phyloP scores from a whole-genome alignment of 2,113 vertebrate species.

The Apodemus speciosus region DNA sequence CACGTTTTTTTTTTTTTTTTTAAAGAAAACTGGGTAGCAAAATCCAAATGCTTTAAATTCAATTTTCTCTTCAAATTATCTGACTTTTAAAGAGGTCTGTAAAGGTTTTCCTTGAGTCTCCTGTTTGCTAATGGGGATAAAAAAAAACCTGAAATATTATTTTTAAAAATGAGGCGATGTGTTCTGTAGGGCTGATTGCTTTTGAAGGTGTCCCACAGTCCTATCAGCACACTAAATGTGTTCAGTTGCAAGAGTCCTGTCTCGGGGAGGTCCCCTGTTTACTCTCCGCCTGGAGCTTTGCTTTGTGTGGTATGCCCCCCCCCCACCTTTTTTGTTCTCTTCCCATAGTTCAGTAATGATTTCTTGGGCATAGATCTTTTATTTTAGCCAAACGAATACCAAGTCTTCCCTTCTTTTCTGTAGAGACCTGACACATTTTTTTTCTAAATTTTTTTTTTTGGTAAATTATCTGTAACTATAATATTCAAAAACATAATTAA shows the following conservation, averaged over 20 bases:
- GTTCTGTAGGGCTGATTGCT: neutral
- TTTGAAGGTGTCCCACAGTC: conserved; percentile 5
- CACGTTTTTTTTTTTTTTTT: conserved; percentile 39
- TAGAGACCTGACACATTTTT: conserved; percentile 31
- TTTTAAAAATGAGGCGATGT: conserved; percentile 56
- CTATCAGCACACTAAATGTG: conserved; percentile 40
- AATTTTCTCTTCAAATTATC: conserved; percentile 64
- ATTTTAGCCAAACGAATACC: conserved; percentile 44
- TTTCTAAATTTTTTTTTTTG: conserved; percentile 10
- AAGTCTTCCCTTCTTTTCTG: conserved; percentile 40
- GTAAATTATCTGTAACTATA: neutral
- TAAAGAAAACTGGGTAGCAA: conserved; percentile 13
- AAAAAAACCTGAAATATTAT: conserved; percentile 53
- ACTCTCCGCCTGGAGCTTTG: conserved; percentile 39
- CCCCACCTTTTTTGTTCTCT: conserved; percentile 50
- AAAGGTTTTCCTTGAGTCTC: conserved; percentile 44
- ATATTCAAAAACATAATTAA: conserved; percentile 36
- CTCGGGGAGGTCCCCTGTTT: conserved; percentile 47
- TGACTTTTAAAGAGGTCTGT: conserved; percentile 14
- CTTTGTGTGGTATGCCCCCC: neutral
- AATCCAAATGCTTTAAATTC: conserved; percentile 62
- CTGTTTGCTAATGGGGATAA: neutral
- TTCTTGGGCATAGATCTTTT: conserved; percentile 49
- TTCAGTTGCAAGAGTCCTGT: conserved; percentile 27
- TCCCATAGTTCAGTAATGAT: conserved; percentile 42